Conservation (phyloP, 2,888 invertebrate species). For the Xanthia icteritia region DNA sequence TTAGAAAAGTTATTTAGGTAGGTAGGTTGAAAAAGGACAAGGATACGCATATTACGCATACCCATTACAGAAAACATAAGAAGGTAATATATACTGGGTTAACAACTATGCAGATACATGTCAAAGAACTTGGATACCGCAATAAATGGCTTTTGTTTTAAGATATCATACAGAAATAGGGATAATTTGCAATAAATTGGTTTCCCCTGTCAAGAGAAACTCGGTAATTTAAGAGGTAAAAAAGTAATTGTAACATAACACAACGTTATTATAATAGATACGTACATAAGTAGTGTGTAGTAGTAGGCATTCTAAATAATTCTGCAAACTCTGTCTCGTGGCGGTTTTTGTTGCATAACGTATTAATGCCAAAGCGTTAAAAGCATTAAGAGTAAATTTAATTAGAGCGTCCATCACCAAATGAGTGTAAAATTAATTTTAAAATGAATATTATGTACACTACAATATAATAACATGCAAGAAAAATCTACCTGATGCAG, state of each 20-base stretch:
- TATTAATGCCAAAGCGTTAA: conserved; percentile 81
- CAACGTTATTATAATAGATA: conserved; percentile 65
- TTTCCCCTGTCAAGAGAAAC: conserved; percentile 51
- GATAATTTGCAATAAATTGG: conserved; percentile 45
- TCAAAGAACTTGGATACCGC: conserved; percentile 52
- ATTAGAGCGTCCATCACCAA: conserved; percentile 81
- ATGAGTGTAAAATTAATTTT: conserved; percentile 79
- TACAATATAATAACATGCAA: conserved; percentile 83
- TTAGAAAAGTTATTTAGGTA: not conserved
- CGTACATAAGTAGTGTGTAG: conserved; percentile 70
- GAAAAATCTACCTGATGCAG: conserved; percentile 87
- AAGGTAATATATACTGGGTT: conserved; percentile 5
- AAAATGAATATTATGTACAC: conserved; percentile 82
- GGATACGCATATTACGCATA: not conserved
- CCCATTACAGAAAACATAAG: not conserved
- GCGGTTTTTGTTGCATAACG: conserved; percentile 85
- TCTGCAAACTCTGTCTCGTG: conserved; percentile 89
- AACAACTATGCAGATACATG: conserved; percentile 27
- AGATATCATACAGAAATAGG: conserved; percentile 44
- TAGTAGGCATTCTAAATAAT: conserved; percentile 79
- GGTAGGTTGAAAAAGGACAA: not conserved
- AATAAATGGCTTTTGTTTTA: conserved; percentile 62
- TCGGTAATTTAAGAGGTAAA: conserved; percentile 39
- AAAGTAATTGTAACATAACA: conserved; percentile 50
- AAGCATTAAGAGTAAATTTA: conserved; percentile 79